Percentiles rank a stretch among this genome's conserved stretches.
Conservation (phyloP, 1,140 invertebrate genomes). For the Aporrectodea caliginosa region DNA sequence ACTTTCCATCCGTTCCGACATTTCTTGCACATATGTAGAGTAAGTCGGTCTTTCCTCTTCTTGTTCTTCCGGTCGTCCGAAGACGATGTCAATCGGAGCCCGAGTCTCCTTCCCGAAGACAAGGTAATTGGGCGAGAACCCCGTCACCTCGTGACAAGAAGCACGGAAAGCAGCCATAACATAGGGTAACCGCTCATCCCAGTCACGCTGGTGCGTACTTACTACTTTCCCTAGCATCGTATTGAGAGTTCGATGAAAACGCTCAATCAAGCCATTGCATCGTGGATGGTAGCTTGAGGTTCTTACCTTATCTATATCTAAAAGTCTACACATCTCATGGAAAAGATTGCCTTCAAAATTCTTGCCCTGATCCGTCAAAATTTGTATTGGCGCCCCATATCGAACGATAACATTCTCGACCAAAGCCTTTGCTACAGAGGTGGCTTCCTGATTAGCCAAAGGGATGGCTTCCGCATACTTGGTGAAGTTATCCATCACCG, state of each 20-base stretch:
- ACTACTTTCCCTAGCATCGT: constrained; percentile 34
- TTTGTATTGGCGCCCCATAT: background rate
- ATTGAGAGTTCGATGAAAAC: constrained; percentile 11
- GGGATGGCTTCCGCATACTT: too few species aligned
- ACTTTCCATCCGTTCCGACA: background rate
- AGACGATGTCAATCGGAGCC: too few species aligned
- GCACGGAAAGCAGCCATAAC: constrained; percentile 36
- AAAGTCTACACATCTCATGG: background rate
- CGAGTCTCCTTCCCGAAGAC: too few species aligned
- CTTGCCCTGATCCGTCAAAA: background rate
- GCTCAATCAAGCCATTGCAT: constrained; percentile 36
- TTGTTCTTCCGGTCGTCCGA: too few species aligned
- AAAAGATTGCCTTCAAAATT: background rate
- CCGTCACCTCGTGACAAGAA: background rate
- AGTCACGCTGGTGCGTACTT: constrained; percentile 32
- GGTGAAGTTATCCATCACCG: too few species aligned
- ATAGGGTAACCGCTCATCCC: constrained; percentile 35
- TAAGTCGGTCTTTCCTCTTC: too few species aligned
- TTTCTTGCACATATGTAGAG: too few species aligned
- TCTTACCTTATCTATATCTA: constrained; percentile 28
- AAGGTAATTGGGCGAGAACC: background rate
- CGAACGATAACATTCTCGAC: too few species aligned
- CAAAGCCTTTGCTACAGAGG: too few species aligned
- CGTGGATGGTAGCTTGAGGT: constrained; percentile 38
- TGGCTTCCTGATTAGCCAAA: too few species aligned